Evolutionary conservation across 2,888 invertebrate species (phyloP), one percentile per base, ranked within the genome.

Genomic region (Cosmia trapezina): DNA sequence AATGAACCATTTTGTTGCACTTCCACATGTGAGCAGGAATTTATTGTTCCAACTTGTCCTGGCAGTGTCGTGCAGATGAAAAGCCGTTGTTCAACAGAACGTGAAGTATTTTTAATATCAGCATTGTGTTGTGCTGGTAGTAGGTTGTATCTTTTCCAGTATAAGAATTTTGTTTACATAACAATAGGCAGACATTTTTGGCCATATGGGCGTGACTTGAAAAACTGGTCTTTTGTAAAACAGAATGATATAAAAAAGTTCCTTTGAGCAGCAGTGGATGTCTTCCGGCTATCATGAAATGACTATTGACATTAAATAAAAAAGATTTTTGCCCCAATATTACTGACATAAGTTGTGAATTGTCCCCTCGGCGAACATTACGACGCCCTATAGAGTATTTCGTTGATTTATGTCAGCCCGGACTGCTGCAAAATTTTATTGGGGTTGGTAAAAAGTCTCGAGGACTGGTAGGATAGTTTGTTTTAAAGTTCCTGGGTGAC

Each of bases 21-120:
- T 80, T 82, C 71, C 76, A 78, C 71, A 76, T 74, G 70, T 70
- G 76, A 73, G 68, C 68, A 73, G 60, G 60, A 83, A 83, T 79
- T 72, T 84, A 82, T 84, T 84, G 82, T 80, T 80, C 56, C 65
- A 83, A 81, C 80, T 81, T 83, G 80, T 83, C 80, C 80, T 74
- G 45, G 49, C 43, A 70, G 61, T 81, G 80, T 81, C 80, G 80
- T 80, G 67, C 54, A 70, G 67, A 81, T 75, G 83, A 80, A 83
- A 83, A 54, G 71, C 62, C 56, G 51, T 61, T 79, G 66, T 79
- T 59, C 37, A 61, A 73, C 77, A 69, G 57, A 64, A 69, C 61
- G 78, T 61, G 66, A 78, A 81, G 66, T 70, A 84, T 84, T 83
- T 84, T 83, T 84, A 81, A 82, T 84, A 81, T 67, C 70, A 63